Base-by-base conservation (phyloP, 2,113 vertebrate genomes). In the Nothoprocta pentlandii region DNA sequence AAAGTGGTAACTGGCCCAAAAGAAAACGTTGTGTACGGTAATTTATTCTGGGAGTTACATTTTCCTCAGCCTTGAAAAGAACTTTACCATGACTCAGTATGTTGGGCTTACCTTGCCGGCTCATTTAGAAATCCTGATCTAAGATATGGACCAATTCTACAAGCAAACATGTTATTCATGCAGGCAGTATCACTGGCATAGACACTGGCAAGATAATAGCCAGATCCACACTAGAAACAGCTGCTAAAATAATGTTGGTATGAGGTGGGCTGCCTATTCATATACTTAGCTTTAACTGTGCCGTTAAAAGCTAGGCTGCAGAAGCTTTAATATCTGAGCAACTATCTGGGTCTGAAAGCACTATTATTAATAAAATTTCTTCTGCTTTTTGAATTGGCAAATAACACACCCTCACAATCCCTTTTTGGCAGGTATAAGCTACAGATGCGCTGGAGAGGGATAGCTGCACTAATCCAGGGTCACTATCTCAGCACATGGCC, bases 21-120 rank as follows among this genome's bases (percentile, higher is more conserved):
- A 93, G 28, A 93, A 95, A 95, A 83, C 68, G 62, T 51, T 93
- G 75, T 79, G 51, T 87, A 92, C 2, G 1, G 59, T 87, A 94
- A 96, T 94, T 94, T 96, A 89, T 94, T 90, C 86, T 80, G 42
- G 16, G 63, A 94, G 86, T 82, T 92, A 70, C 42, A 54, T 82
- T 93, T 95, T 88, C 41, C 73, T 90, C 4, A 21, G 76, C 87
- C 82, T 94, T 53, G 26, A 84, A 90, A 88, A 80, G 42, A 93
- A 71, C 66, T 87, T 92, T 89, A 81, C 62, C 54, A 66, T 95
- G 83, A 95, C 73, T 94, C 90, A 90, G 58, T 94, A 69, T 1
- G 6, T 32, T 87, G 69, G 83, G 62, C 75, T 94, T 89, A 47
- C 42, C 46, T 92, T 77, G 44, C 19, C 61, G 41, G 84, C 51